Evolutionary conservation across 2,888 invertebrate species (phyloP), one percentile per base, ranked within the genome.

Genomic region (Troides aeacus): DNA sequence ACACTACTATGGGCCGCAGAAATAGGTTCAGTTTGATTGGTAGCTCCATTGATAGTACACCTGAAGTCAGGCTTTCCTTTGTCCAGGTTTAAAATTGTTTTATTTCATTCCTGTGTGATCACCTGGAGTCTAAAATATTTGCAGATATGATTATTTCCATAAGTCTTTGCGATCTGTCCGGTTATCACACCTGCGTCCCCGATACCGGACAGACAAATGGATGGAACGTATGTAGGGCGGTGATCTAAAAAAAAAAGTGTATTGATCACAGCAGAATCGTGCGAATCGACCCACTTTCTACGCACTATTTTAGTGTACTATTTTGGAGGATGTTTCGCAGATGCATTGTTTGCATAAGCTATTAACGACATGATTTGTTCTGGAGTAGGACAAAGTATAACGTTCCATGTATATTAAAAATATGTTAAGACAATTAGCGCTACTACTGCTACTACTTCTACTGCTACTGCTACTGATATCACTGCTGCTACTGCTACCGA

Each of bases 271-370:
- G 74, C 66, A 77, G 78, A 82, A 80, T 78, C 75, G 77, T 76
- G 73, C 68, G 74, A 74, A 79, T 78, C 78, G 84, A 79, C 84
- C 87, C 72, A 88, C 75, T 82, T 85, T 81, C 74, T 74, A 74
- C 72, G 77, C 71, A 56, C 56, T 56, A 56, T 56, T 56, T 56
- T n/a, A 4, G 78, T 80, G 81, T 81, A 84, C 10, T 56, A 24
- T 56, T 30, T 80, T 77, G 58, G 77, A 77, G 46, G 80, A 84
- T 81, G 82, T 79, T 82, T 79, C 74, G 77, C 79, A 81, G 82
- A 84, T 86, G 86, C 87, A 85, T 79, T 82, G 79, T 79, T 81
- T 77, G 64, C 57, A 60, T 17, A 68, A 23, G 61, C 24, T 12
- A n/a, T 59, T 18, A 17, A 57, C 58, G 58, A 62, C 59, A 58